Base-by-base conservation (phyloP, 2,888 invertebrate genomes). In the Acronicta leporina region DNA sequence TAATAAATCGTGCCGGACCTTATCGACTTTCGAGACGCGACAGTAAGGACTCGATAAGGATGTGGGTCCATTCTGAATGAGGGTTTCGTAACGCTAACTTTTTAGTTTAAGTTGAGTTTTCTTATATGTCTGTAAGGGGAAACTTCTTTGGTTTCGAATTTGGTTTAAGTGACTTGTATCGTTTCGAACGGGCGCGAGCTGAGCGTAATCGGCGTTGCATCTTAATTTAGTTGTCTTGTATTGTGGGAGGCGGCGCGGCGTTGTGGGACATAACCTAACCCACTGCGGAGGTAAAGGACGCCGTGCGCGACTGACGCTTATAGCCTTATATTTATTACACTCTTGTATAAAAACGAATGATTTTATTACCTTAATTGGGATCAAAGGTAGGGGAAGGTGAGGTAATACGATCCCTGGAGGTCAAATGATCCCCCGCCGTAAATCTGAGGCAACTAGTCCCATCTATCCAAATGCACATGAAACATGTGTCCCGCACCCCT, bases 201-300 rank as follows among this genome's bases (percentile, higher is more conserved):
- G 82, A 79, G 80, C 82, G 87, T 91, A 92, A 93, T 94, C 93
- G 90, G 91, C 80, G 92, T 90, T 85, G 92, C 89, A 93, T 94
- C 93, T 94, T 93, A 94, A 94, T 94, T 93, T 92, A 93, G 92
- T 92, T 93, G 91, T 93, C 92, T 91, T 92, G 92, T 93, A 90
- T 81, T 81, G 87, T 89, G 87, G 87, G 88, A 89, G 88, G 87
- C 85, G 82, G 61, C 66, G 87, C 85, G 82, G 61, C 66, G 77
- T 84, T 79, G 82, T 81, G 84, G 84, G 85, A 86, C 87, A 85
- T 82, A 86, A 83, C 86, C 82, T 86, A 85, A 85, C 89, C 86
- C 86, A 87, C 87, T 85, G 83, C 76, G 83, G 74, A 80, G 85
- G 84, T 80, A 84, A 85, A 88, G 79, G 79, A 81, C 81, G 83